Evolutionary conservation across 2,888 invertebrate species (phyloP).

Genomic region (Agonopterix subpropinquella): DNA sequence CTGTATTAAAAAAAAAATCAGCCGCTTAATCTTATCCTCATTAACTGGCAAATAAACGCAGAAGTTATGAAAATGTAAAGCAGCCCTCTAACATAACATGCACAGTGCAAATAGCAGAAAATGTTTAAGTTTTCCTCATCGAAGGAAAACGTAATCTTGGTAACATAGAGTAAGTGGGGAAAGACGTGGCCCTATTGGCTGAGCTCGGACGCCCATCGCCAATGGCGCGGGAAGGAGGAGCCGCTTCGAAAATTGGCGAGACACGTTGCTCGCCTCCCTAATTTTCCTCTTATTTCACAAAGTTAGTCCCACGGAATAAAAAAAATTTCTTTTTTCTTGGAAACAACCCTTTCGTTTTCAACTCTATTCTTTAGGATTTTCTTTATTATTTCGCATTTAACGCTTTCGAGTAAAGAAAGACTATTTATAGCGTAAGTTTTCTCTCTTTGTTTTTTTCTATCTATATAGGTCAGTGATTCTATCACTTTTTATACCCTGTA

Average conservation of each 20-base stretch:
- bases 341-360: background rate
- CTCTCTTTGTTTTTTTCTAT: too few relatives aligned
- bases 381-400: too few relatives aligned
- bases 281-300: conserved; percentile 26
- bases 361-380: too few relatives aligned
- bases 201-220: conserved; percentile 49
- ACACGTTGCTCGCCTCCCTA: conserved; percentile 42
- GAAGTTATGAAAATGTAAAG: background rate
- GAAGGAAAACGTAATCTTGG: conserved; percentile 51
- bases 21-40: too few relatives aligned
- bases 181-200: conserved; percentile 59
- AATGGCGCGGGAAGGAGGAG: conserved; percentile 67
- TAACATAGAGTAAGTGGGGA: conserved; percentile 55
- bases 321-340: conserved; percentile 1
- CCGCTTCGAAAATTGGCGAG: conserved; percentile 56
- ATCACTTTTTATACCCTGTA: too few relatives aligned
- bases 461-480: too few relatives aligned
- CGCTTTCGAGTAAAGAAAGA: too few relatives aligned
- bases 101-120: conserved; percentile 20
- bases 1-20: too few relatives aligned
- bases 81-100: too few relatives aligned
- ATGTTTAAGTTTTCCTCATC: conserved; percentile 34
- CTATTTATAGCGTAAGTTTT: too few relatives aligned
- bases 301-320: too few relatives aligned
- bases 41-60: background rate